Conservation (phyloP, 2,888 invertebrate genomes). For the Thereva unica region DNA sequence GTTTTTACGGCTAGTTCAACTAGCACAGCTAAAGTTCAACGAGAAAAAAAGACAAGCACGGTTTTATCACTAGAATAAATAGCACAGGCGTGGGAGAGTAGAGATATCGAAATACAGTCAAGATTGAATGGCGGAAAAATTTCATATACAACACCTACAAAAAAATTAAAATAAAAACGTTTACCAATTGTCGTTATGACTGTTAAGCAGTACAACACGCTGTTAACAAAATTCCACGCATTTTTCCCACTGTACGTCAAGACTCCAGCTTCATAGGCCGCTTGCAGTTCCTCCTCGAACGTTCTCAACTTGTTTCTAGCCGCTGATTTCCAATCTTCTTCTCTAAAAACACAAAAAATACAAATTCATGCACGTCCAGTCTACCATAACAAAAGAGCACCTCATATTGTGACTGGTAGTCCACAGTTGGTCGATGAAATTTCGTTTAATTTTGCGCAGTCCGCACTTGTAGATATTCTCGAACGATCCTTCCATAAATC, state of each 20-base stretch:
- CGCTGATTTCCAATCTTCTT: slow-evolving; percentile 88
- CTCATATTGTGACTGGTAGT: slow-evolving; percentile 77
- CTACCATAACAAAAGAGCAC: slow-evolving; percentile 45
- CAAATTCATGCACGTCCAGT: background rate
- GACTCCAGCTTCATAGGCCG: slow-evolving; percentile 82
- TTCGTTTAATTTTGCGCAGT: slow-evolving; percentile 81
- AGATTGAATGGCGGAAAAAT: no score
- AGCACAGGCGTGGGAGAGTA: no score
- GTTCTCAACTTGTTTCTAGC: slow-evolving; percentile 78
- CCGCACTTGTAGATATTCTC: slow-evolving; percentile 88
- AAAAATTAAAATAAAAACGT: background rate
- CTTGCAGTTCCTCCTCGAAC: slow-evolving; percentile 85
- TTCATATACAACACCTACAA: background rate
- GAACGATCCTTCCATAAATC: slow-evolving; percentile 80
- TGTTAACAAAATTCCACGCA: slow-evolving; percentile 87
- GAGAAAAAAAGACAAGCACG: no score
- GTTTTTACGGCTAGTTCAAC: no score
- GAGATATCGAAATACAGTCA: no score
- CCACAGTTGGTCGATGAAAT: slow-evolving; percentile 85
- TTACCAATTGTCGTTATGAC: slow-evolving; percentile 89
- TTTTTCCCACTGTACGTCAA: slow-evolving; percentile 81
- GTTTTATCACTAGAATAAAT: no score
- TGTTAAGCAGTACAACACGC: slow-evolving; percentile 83
- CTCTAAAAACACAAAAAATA: slow-evolving; percentile 63
- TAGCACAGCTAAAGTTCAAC: no score